Evolutionary conservation across 2,113 vertebrate species (phyloP).

Genomic region (Lepus americanus): DNA sequence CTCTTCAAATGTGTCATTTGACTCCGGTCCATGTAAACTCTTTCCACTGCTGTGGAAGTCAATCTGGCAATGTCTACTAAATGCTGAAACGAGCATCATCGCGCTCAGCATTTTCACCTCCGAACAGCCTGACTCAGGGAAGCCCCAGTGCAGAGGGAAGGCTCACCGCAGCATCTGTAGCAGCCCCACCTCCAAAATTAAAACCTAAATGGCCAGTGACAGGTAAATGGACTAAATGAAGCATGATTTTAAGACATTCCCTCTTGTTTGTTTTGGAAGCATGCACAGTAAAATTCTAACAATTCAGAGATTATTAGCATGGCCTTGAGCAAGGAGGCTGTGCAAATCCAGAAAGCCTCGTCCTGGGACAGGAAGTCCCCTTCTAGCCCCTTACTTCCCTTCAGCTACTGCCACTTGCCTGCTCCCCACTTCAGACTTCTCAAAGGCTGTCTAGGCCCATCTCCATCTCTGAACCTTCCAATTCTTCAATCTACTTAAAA

Average conservation of each 20-base stretch:
- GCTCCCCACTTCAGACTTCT: neutral
- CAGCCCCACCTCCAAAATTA: neutral
- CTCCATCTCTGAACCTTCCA: neutral
- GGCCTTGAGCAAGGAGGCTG: too few relatives aligned
- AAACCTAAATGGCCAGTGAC: neutral
- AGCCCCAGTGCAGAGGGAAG: neutral
- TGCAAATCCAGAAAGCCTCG: too few relatives aligned
- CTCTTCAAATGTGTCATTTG: neutral
- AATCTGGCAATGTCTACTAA: neutral
- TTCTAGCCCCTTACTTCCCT: neutral
- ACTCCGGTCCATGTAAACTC: too few relatives aligned
- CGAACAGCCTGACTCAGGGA: neutral
- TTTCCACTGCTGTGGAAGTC: neutral
- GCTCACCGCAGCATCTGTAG: neutral
- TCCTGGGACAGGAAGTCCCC: too few relatives aligned
- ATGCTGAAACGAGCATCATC: neutral
- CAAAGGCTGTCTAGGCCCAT: neutral
- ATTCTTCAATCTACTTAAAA: constrained; percentile 41
- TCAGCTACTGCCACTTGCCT: neutral
- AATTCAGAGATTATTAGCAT: too few relatives aligned
- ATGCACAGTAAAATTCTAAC: too few relatives aligned
- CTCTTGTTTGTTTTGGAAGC: too few relatives aligned
- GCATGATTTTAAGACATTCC: neutral
- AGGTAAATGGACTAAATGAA: neutral
- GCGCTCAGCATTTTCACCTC: neutral